Evolutionary conservation across 53 echinoderm and acorn worm species (phyloP), one percentile per base, ranked within the genome.

Genomic region (Apostichopus leukothele): DNA sequence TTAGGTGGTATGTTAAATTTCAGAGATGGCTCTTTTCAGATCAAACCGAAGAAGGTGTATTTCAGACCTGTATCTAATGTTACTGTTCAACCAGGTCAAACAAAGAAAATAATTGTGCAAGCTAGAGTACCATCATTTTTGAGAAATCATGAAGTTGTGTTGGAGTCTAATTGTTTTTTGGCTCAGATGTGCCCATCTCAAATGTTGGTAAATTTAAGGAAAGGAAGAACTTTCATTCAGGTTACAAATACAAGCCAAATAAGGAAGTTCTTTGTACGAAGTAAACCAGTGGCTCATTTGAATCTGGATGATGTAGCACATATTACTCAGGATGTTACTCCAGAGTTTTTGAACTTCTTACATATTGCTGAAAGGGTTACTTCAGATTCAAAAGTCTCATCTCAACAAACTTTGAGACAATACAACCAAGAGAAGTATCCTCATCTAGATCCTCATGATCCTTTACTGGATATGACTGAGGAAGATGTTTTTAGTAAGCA

Each of bases 381-480:
- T 23, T 27, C 51, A 5, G 76, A 51, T 21, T 23, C 27, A 25
- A 0, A 26, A 6, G 76, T 26, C 27, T 76, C 27, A 76, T 76
- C 27, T 76, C 76, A 26, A 76, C 76, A 76, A 76, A 76, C 79
- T 9, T 23, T 84, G 12, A 90, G 84, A 75, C 83, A 84, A 14
- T 13, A 39, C 6, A 84, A 90, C 54, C 39, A 39, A 21, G 10
- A 60, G 23, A 90, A 90, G 67, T 89, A 89, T 63, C 89, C 89
- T 11, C 80, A 89, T 74, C 71, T 89, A 23, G 89, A 89, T 9
- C 18, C 54, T 54, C 60, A 67, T 52, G 90, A 90, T 66, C 83
- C 83, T 6, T 51, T 83, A 75, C 81, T 59, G 39, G 74, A 83
- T 21, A 89, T 89, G 89, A 89, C 74, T 39, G 83, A 90, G 52